Conservation (phyloP, 30 jellyfish, hydroid and myxozoan genomes). For the Sanderia malayensis region DNA sequence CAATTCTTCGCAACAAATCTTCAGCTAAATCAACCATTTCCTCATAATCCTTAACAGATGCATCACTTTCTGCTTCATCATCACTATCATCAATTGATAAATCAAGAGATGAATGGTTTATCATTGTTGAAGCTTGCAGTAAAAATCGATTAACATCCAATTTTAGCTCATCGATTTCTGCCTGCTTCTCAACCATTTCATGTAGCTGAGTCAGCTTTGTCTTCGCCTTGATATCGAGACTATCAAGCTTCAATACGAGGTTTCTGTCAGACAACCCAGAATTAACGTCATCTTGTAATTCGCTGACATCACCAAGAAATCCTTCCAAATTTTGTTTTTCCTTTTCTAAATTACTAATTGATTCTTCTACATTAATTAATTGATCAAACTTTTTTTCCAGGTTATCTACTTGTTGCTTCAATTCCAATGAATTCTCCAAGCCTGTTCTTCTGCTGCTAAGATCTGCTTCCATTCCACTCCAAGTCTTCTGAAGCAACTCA, state of each 20-base stretch:
- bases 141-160: slow-evolving; percentile 25
- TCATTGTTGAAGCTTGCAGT: slow-evolving; percentile 5
- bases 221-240: slow-evolving; percentile 17
- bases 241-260: slow-evolving; percentile 22
- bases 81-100: not conserved
- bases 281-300: not conserved
- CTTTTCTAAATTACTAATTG: too few species aligned
- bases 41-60: not conserved
- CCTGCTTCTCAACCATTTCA: not conserved
- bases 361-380: too few species aligned
- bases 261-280: not conserved
- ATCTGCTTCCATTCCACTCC: slow-evolving; percentile 26
- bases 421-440: slow-evolving; percentile 34
- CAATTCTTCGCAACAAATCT: slow-evolving; percentile 2
- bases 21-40: not conserved
- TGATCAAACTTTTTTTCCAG: slow-evolving; percentile 15
- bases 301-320: not conserved
- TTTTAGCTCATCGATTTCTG: slow-evolving; percentile 7
- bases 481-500: slow-evolving; percentile 12
- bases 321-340: not conserved
- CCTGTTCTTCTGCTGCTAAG: slow-evolving; percentile 38
- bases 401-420: slow-evolving; percentile 9
- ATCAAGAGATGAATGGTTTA: not conserved
- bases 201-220: not conserved
- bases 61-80: not conserved